Conservation (phyloP, 1,140 invertebrate species). For the Platyura marginata region DNA sequence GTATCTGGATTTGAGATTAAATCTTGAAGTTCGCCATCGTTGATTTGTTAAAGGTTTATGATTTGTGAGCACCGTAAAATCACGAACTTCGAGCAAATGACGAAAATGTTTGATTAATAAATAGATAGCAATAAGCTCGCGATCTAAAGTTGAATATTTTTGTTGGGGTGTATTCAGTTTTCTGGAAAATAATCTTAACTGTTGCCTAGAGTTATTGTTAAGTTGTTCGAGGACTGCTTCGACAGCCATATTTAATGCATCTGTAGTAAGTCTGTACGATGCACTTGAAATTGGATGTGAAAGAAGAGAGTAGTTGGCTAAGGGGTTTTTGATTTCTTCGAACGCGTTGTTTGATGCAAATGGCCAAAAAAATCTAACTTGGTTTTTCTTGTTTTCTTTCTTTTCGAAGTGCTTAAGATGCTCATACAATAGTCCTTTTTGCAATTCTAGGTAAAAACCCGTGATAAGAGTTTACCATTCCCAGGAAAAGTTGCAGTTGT, state of each 20-base stretch:
- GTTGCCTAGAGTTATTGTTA: conserved; percentile 10
- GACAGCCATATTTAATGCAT: conserved; percentile 20
- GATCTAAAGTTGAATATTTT: conserved; percentile 18
- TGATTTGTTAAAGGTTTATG: conserved; percentile 15
- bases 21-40: neutral
- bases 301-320: conserved; percentile 12
- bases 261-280: conserved; percentile 8
- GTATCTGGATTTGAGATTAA: neutral
- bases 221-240: conserved; percentile 21
- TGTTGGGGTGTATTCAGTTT: conserved; percentile 12
- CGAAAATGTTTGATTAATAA: conserved; percentile 14
- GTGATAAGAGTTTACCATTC: conserved; percentile 20
- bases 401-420: neutral
- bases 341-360: conserved; percentile 15
- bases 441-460: conserved; percentile 10
- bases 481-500: conserved; percentile 15
- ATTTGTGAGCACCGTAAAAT: conserved; percentile 16
- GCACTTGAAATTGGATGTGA: conserved; percentile 10
- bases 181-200: conserved; percentile 23
- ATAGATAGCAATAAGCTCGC: conserved; percentile 22
- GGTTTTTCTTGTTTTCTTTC: neutral
- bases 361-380: neutral
- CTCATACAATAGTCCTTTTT: neutral
- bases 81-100: conserved; percentile 13
- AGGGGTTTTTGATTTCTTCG: conserved; percentile 17